Base-by-base conservation (phyloP, 2,888 invertebrate genomes). In the Lydus trimaculatus region DNA sequence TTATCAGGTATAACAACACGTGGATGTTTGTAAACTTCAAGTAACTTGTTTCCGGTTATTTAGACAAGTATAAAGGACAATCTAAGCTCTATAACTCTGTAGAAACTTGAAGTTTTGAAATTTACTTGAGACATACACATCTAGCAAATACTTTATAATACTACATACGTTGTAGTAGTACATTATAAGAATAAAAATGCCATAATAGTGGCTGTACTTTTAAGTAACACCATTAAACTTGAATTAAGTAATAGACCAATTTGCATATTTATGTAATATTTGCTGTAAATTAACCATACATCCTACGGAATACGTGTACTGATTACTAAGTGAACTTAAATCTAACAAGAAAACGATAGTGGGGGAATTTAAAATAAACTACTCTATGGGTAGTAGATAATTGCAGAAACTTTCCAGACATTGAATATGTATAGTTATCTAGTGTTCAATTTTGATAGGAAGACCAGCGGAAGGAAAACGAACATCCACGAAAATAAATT, bases 351-450 rank as follows among this genome's bases (percentile, higher is more conserved):
- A 9, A 25, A 23, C 11, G 23, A 23, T 52, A 11, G 48, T 48
- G 15, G 36, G 15, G 36, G 15, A 63, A 64, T 68, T 66, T 66
- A 67, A 66, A 64, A 58, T 52, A 23, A 52, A 48, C 1, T 48
- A 48, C 17, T n/a, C n/a, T n/a, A n/a, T n/a, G 20, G 2, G 5
- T 1, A 20, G 11, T 64, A 61, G 36, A 60, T 61, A 66, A 66
- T 5, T 69, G 67, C 70, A 65, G 66, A 68, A 76, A 76, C 73
- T 75, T 76, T 66, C 62, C 64, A 73, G 73, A 75, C 74, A 20
- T 48, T 17, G 48, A 20, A 48, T 20, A n/a, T n/a, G n/a, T n/a
- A 20, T 20, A n/a, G 20, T 48, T 9, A n/a, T n/a, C n/a, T n/a
- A 11, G 6, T 17, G 0, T 48, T 43, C 43, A 13, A 36, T 36